Base-by-base conservation (phyloP, 1,140 invertebrate genomes). In the Chironomus tepperi region DNA sequence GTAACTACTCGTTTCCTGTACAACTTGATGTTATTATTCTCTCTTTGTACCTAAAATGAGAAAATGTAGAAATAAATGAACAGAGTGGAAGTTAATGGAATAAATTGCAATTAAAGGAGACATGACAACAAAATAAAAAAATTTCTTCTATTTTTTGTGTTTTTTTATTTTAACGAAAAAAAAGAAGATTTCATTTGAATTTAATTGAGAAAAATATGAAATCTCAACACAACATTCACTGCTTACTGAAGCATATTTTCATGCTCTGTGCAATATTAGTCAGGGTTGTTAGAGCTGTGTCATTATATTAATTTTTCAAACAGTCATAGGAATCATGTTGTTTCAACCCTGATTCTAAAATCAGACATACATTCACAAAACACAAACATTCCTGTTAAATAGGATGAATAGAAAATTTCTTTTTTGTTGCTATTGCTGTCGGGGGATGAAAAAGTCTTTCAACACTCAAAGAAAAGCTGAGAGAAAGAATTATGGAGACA, bases 31-130 rank as follows among this genome's bases (percentile, higher is more conserved):
- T 34, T 34, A 15, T 57, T 57, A 15, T 57, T n/a, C 47, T n/a
- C 47, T 57, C 10, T 57, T n/a, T n/a, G 12, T 34, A 34, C 24
- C 2, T 57, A 47, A 47, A 47, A 47, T n/a, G 47, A 57, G 47
- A 57, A 47, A 47, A 47, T 34, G 8, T 15, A n/a, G 12, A 57
- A 12, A 15, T 12, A 57, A 57, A 57, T 57, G 47, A 57, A 57
- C 12, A 12, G n/a, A 57, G n/a, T 57, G 10, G 47, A 57, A 57
- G 47, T 57, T 57, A 57, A 57, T 57, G 10, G 10, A 57, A 57
- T 12, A 57, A 57, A 57, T 57, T 57, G 47, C 47, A 57, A 57
- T 57, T 57, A 57, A 57, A n/a, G 47, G 12, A 57, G 47, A 57
- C 47, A 57, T n/a, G 10, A 57, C 7, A 57, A 15, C 47, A 57